phyloP scores from a whole-genome alignment of 2,113 vertebrate genomes.

The Tor tambroides region DNA sequence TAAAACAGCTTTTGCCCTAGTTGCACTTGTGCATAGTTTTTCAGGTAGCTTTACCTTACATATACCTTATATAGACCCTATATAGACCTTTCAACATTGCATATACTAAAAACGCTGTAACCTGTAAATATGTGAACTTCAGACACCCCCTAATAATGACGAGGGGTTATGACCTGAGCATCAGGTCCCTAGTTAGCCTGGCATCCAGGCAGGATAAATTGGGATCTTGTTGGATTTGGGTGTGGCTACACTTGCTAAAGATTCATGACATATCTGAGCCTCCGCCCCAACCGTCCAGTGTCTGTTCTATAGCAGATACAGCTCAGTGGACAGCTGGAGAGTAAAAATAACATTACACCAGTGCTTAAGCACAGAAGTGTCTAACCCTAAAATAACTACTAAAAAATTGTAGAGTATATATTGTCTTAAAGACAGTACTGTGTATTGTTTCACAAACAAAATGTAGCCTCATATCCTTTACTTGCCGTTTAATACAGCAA shows the following conservation, averaged over 20 bases:
- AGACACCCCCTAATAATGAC: too few relatives aligned
- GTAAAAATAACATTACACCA: constrained; percentile 72
- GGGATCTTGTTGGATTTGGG: constrained; percentile 38
- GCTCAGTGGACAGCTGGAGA: constrained; percentile 68
- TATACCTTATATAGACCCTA: too few relatives aligned
- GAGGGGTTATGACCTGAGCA: constrained; percentile 40
- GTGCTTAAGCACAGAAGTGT: constrained; percentile 50
- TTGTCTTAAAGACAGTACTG: not conserved
- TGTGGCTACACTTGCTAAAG: constrained; percentile 53
- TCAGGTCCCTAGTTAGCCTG: constrained; percentile 48
- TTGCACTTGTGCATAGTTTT: too few relatives aligned
- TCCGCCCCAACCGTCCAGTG: constrained; percentile 28
- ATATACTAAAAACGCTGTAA: too few relatives aligned
- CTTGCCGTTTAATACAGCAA: not conserved
- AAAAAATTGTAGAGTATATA: not conserved
- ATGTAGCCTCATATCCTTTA: not conserved
- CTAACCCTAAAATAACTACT: constrained; percentile 40
- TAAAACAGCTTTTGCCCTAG: too few relatives aligned
- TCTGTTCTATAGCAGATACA: constrained; percentile 36
- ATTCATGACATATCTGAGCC: constrained; percentile 56
- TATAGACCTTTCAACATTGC: too few relatives aligned
- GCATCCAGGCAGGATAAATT: constrained; percentile 39
- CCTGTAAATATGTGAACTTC: too few relatives aligned
- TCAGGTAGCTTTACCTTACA: too few relatives aligned
- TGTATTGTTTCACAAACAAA: constrained; percentile 21